Percentiles rank a stretch among this genome's conserved stretches.
These are phyloP conservation scores for Glyptemys insculpta DNA, from an alignment of 2,797 vertebrate genomes.

Conservation along the genomic window DNA sequence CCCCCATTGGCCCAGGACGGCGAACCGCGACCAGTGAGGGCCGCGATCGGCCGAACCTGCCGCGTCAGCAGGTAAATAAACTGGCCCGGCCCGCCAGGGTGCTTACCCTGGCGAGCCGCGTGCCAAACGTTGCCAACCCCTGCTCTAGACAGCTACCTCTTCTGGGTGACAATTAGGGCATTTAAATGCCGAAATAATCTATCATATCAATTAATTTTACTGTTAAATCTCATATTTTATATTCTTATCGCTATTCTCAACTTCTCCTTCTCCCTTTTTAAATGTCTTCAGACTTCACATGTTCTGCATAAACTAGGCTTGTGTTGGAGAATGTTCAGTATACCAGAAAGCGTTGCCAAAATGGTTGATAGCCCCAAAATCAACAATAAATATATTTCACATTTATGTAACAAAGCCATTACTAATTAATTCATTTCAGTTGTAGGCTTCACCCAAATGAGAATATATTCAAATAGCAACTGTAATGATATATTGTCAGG, in stretches of 20 bases:
- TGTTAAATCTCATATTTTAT: not conserved
- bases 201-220: not conserved
- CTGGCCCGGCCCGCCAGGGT: no score
- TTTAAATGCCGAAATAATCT: not conserved
- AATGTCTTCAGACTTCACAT: not conserved
- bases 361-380: not conserved
- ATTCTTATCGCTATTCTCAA: not conserved
- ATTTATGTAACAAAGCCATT: not conserved
- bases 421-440: not conserved
- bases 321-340: not conserved
- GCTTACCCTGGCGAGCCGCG: no score
- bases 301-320: not conserved
- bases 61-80: no score
- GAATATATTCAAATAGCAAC: not conserved
- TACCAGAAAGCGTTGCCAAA: not conserved
- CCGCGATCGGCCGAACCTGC: no score
- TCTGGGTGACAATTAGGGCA: not conserved
- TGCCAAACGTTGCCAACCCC: no score
- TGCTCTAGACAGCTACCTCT: not conserved
- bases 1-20: no score
- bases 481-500: not conserved
- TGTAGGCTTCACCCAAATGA: not conserved
- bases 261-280: not conserved
- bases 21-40: no score
- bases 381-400: not conserved